Percentiles rank a stretch among this genome's conserved stretches.
These are phyloP conservation scores for Zaprionus africanus DNA, from an alignment of 1,140 invertebrate species.

Conservation along the genomic window DNA sequence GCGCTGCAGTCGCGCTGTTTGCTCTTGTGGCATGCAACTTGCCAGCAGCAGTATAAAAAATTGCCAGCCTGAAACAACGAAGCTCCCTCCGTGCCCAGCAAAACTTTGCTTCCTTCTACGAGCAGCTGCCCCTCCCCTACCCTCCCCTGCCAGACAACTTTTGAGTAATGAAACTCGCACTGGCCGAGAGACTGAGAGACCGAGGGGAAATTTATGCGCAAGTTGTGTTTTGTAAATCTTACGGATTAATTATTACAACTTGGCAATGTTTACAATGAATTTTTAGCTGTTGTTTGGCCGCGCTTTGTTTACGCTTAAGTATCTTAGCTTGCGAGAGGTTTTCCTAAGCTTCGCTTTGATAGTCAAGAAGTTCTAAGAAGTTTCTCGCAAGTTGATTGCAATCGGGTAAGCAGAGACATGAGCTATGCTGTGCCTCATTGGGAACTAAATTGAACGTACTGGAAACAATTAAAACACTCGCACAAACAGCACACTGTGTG, in stretches of 20 bases:
- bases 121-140: background rate
- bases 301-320: slow-evolving; percentile 50
- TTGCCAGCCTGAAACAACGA: slow-evolving; percentile 68
- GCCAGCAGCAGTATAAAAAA: slow-evolving; percentile 64
- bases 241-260: slow-evolving; percentile 82
- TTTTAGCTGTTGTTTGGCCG: slow-evolving; percentile 35
- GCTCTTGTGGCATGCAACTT: slow-evolving; percentile 65
- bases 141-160: background rate
- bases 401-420: slow-evolving; percentile 11
- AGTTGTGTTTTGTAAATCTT: slow-evolving; percentile 71
- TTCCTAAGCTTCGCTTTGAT: slow-evolving; percentile 21
- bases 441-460: slow-evolving; percentile 36
- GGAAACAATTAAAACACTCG: slow-evolving; percentile 54
- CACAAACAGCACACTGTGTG: slow-evolving; percentile 14
- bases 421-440: slow-evolving; percentile 26
- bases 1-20: slow-evolving; percentile 55
- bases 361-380: background rate
- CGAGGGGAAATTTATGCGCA: slow-evolving; percentile 54
- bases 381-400: slow-evolving; percentile 6
- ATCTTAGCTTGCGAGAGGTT: slow-evolving; percentile 24
- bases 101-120: slow-evolving; percentile 26
- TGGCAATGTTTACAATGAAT: slow-evolving; percentile 78
- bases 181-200: background rate
- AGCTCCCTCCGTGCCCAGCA: slow-evolving; percentile 38
- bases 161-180: slow-evolving; percentile 73